Evolutionary conservation across 2,888 invertebrate genomes (phyloP).

Genomic region (Caenorhabditis japonica): DNA sequence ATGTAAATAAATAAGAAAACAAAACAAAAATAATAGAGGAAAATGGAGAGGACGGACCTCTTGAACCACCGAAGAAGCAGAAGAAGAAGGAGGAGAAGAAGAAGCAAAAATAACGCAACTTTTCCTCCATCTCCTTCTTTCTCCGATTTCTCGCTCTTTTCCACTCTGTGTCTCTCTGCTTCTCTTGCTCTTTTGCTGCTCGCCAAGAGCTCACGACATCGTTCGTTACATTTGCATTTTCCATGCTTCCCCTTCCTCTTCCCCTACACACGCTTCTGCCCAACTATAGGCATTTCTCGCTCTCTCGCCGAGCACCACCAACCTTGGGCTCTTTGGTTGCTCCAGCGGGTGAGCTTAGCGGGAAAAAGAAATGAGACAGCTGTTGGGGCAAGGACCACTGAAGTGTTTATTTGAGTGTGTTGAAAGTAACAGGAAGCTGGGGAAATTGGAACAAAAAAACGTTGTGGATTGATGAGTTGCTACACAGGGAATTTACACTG

Average conservation of each 20-base stretch:
- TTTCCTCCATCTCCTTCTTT: not conserved
- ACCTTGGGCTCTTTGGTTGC: constrained; percentile 1
- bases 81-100: too few species aligned
- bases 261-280: not conserved
- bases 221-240: constrained; percentile 41
- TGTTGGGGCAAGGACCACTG: too few species aligned
- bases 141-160: constrained; percentile 8
- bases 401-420: too few species aligned
- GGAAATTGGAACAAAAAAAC: too few species aligned
- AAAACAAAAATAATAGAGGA: not conserved
- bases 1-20: not conserved
- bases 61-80: too few species aligned
- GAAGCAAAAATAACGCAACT: constrained; percentile 1
- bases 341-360: too few species aligned
- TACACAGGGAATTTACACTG: too few species aligned
- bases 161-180: not conserved
- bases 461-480: too few species aligned
- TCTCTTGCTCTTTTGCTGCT: not conserved
- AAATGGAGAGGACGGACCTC: not conserved
- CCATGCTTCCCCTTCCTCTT: constrained; percentile 8
- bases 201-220: constrained; percentile 11
- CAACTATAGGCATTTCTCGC: not conserved
- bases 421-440: too few species aligned
- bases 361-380: too few species aligned
- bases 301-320: constrained; percentile 14